phyloP scores from a whole-genome alignment of 2,888 invertebrate species.

The Drosophila leonis region DNA sequence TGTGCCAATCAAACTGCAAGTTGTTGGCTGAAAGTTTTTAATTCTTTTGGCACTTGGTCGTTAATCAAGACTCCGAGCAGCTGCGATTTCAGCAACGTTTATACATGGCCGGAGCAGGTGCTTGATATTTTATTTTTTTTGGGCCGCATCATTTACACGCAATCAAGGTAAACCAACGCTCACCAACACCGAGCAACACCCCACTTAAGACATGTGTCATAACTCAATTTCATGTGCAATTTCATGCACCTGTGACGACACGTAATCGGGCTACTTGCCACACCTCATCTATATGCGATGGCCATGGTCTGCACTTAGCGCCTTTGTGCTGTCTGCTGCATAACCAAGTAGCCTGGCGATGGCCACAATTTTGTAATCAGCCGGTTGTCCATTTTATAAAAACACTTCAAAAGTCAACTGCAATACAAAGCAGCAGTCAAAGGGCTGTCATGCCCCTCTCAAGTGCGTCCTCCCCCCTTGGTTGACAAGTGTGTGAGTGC shows the following conservation, averaged over 20 bases:
- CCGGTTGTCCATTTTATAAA: constrained; percentile 60
- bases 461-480: constrained; percentile 32
- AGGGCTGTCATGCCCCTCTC: constrained; percentile 44
- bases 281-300: constrained; percentile 50
- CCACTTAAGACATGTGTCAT: constrained; percentile 56
- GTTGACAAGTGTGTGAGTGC: constrained; percentile 39
- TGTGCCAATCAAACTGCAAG: constrained; percentile 57
- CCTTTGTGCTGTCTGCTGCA: constrained; percentile 61
- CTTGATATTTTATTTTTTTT: constrained; percentile 4
- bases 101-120: constrained; percentile 38
- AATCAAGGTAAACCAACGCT: constrained; percentile 54
- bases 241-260: constrained; percentile 75
- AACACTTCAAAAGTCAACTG: constrained; percentile 61
- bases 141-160: constrained; percentile 59
- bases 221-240: constrained; percentile 77
- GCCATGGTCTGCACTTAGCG: constrained; percentile 61
- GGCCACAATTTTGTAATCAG: constrained; percentile 71
- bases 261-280: constrained; percentile 56
- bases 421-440: constrained; percentile 55
- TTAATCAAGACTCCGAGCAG: constrained; percentile 66
- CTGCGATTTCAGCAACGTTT: constrained; percentile 51
- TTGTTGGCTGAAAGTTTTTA: constrained; percentile 46
- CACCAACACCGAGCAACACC: constrained; percentile 21
- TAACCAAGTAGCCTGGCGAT: constrained; percentile 55
- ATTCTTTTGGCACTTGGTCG: constrained; percentile 53